Conservation (phyloP, 2,888 invertebrate species). For the Nezara viridula region DNA sequence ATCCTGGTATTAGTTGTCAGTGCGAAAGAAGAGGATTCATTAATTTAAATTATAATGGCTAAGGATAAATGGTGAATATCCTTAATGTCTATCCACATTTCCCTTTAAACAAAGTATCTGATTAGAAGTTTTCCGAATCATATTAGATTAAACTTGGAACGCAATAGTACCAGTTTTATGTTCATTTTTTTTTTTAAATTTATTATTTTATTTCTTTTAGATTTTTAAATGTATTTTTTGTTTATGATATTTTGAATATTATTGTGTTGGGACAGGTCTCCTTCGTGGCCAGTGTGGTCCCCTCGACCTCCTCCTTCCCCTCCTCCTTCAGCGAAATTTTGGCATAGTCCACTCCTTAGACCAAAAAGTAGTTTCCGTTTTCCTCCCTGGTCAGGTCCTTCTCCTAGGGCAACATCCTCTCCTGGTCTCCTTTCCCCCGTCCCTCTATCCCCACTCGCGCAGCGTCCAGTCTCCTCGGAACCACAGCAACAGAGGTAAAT, state of each 20-base stretch:
- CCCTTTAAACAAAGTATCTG: neutral
- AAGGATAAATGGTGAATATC: neutral
- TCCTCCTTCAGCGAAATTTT: constrained; percentile 62
- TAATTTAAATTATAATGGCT: neutral
- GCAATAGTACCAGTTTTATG: neutral
- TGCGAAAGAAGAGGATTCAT: neutral
- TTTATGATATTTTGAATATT: constrained; percentile 57
- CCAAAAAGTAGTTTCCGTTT: constrained; percentile 66
- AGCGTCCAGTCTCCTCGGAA: constrained; percentile 17
- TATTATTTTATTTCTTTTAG: constrained; percentile 37
- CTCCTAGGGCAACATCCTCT: constrained; percentile 70
- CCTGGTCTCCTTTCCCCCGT: constrained; percentile 70
- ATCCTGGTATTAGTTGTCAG: neutral
- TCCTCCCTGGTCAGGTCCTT: constrained; percentile 67
- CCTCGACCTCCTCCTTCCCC: constrained; percentile 68
- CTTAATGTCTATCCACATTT: neutral
- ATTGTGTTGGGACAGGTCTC: constrained; percentile 70
- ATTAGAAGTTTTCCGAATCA: neutral
- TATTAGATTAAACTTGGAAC: neutral
- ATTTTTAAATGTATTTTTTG: constrained; percentile 39
- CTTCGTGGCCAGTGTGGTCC: constrained; percentile 75
- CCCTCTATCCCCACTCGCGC: constrained; percentile 66
- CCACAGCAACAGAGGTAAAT: constrained; percentile 51
- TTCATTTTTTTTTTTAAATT: constrained; percentile 41
- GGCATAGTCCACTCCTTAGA: constrained; percentile 62